A percentile compares a stretch with the other conserved stretches of the same genome.
Conservation (phyloP, 1,140 invertebrate genomes). For the Drosophila sucinea region DNA sequence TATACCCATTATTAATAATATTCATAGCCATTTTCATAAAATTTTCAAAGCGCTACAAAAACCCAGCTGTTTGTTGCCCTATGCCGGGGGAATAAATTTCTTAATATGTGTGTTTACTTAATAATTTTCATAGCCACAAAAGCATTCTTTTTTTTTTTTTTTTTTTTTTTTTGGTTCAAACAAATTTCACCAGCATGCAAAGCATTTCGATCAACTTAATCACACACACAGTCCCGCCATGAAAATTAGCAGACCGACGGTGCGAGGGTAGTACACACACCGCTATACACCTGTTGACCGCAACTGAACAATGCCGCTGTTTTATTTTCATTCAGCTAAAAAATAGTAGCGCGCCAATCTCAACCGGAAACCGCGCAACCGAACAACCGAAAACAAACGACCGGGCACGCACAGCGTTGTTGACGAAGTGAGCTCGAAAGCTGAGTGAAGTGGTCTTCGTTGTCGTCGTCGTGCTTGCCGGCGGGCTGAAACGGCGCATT, state of each 20-base stretch:
- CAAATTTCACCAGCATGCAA: background rate
- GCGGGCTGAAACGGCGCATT: conserved; percentile 11
- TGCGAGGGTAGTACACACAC: background rate
- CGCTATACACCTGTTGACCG: conserved; percentile 15
- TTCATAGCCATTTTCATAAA: conserved; percentile 16
- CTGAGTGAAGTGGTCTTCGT: background rate
- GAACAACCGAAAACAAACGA: conserved; percentile 11
- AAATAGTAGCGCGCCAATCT: background rate
- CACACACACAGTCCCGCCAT: conserved; percentile 3
- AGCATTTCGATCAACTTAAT: conserved; percentile 3
- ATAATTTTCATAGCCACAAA: conserved; percentile 1
- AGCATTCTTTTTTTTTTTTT: background rate
- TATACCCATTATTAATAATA: background rate
- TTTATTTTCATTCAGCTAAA: conserved; percentile 1
- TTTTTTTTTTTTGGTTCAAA: background rate
- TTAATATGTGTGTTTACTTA: conserved; percentile 2
- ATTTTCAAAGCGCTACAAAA: conserved; percentile 2
- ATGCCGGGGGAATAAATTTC: background rate
- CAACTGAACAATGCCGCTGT: conserved; percentile 5
- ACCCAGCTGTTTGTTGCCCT: conserved; percentile 8
- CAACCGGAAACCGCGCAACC: conserved; percentile 15
- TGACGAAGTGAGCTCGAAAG: conserved; percentile 10
- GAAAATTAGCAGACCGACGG: background rate
- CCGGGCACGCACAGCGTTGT: background rate
- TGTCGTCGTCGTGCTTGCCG: background rate